Base-by-base conservation (phyloP, 64 coral and sea anemone species). In the Pocillopora damicornis region DNA sequence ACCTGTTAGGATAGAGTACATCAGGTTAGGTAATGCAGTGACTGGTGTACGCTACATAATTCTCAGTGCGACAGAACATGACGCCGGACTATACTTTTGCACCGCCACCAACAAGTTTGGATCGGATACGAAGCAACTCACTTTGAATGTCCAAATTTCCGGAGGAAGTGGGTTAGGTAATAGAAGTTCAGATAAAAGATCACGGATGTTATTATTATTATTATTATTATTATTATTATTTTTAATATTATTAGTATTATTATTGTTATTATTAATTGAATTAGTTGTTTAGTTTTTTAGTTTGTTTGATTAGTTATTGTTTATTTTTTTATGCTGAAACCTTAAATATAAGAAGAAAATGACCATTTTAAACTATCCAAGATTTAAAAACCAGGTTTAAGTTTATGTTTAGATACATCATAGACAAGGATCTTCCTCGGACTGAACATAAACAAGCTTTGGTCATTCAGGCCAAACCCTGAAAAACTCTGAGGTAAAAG, bases 81-180 rank as follows among this genome's bases (percentile, higher is more conserved):
- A 95, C 57, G 59, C 74, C 2, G 93, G 93, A 45, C 78, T 95
- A 79, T 95, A 91, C 86, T 81, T 75, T 7, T 95, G 93, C 72
- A 86, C 79, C 15, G 86, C 86, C 2, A 91, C 89, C 13, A 95
- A 86, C 62, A 26, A 60, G 15, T 95, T 91, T 73, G 89, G 93
- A 20, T 88, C 84, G 12, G 77, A 91, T 59, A 75, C 80, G 60
- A 88, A 76, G 37, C 88, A 90, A 30, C 78, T 95, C 0, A 87
- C 83, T 37, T 26, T 95, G 56, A 76, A 88, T 35, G 93, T 92
- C 36, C 79, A 92, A 36, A 42, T 95, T 17, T 77, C 88, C 35
- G 90, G 77, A 23, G 36, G 35, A 15, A 73, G 38, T 35, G 88
- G 88, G 22, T 89, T 68, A 89, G 88, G 88, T 89, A 20, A 30